A percentile compares a stretch with the other conserved stretches of the same genome.
These are phyloP conservation scores for Eupithecia inturbata DNA, from an alignment of 2,888 invertebrate genomes.

Conservation along the genomic window DNA sequence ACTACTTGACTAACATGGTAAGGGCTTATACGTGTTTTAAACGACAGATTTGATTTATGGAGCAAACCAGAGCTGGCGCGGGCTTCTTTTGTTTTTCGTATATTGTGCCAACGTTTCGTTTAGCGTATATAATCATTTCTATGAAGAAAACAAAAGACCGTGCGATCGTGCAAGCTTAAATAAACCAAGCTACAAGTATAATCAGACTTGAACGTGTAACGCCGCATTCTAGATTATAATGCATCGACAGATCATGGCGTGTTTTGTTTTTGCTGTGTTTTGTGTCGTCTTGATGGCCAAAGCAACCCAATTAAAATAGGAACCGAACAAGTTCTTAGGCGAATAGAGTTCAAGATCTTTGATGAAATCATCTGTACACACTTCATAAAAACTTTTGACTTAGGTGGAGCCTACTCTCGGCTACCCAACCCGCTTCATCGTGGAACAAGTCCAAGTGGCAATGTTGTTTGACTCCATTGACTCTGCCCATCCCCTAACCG, in stretches of 20 bases:
- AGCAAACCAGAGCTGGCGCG: not conserved
- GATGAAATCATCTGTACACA: not conserved
- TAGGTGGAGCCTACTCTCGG: slow-evolving; percentile 70
- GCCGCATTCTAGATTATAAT: not conserved
- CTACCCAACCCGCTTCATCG: slow-evolving; percentile 83
- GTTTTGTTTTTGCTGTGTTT: not conserved
- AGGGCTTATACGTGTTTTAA: slow-evolving; percentile 24
- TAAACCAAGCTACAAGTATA: not conserved
- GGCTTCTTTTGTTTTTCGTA: not conserved
- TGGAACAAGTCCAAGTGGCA: slow-evolving; percentile 87
- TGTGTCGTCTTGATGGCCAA: not conserved
- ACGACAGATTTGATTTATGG: not conserved
- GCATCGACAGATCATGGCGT: not conserved
- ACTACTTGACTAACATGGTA: slow-evolving; percentile 83
- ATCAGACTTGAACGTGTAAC: not conserved
- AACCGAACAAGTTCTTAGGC: not conserved
- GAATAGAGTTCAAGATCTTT: not conserved
- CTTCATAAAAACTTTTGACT: slow-evolving; percentile 2
- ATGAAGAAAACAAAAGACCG: not conserved
- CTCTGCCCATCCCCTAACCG: slow-evolving; percentile 84
- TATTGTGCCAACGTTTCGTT: not conserved
- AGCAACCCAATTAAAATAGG: not conserved
- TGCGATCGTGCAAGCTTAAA: not conserved
- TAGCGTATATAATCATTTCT: not conserved
- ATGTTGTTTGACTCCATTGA: slow-evolving; percentile 84